A percentile compares a stretch with the other conserved stretches of the same genome.
Conservation (phyloP, 2,888 invertebrate species). For the Hypena proboscidalis region DNA sequence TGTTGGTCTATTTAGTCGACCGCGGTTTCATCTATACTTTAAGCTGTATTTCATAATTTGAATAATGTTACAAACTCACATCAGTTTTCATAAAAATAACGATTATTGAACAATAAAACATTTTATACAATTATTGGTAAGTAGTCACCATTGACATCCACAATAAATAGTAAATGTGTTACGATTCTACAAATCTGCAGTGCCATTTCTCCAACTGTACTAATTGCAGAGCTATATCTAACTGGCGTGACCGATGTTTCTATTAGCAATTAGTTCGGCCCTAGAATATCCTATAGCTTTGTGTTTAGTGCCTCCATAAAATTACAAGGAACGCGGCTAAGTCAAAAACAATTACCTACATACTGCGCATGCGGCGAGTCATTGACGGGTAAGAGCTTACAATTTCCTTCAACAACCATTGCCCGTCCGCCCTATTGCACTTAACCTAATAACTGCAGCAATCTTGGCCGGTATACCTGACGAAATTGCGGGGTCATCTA, state of each 20-base stretch:
- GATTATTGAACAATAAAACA: too few species aligned
- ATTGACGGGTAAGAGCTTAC: slow-evolving; percentile 42
- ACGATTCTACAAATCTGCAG: too few species aligned
- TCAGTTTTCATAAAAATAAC: too few species aligned
- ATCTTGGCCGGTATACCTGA: slow-evolving; percentile 63
- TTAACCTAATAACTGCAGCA: slow-evolving; percentile 72
- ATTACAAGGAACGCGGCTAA: slow-evolving; percentile 24
- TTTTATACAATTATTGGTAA: too few species aligned
- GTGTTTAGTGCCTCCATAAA: slow-evolving; percentile 16
- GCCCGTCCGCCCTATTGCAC: slow-evolving; percentile 58
- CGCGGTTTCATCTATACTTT: too few species aligned
- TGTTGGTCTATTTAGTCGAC: too few species aligned
- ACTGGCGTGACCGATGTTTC: neutral
- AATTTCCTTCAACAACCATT: slow-evolving; percentile 54
- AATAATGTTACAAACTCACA: too few species aligned
- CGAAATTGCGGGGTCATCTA: slow-evolving; percentile 82
- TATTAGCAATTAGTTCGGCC: slow-evolving; percentile 4
- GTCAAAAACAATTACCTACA: slow-evolving; percentile 44
- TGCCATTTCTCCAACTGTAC: too few species aligned
- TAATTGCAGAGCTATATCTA: too few species aligned
- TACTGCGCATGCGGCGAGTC: slow-evolving; percentile 29
- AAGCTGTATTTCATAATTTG: too few species aligned
- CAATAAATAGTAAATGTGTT: too few species aligned
- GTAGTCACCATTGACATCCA: too few species aligned
- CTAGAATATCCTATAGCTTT: neutral